phyloP scores from a whole-genome alignment of 2,113 vertebrate genomes.

The Synodontis membranacea region DNA sequence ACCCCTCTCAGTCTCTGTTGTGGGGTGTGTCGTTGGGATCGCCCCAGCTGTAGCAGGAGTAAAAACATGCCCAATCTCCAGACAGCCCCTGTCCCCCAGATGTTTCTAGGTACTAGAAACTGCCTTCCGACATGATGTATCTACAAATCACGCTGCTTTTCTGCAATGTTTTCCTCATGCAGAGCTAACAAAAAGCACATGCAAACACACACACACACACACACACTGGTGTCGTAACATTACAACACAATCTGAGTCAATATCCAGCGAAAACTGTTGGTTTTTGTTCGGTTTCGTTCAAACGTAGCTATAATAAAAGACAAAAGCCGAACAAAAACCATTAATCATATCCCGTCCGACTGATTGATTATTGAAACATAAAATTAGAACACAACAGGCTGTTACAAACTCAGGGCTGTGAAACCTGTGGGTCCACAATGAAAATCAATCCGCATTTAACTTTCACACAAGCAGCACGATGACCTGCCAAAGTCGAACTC shows the following conservation, averaged over 20 bases:
- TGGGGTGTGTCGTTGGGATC: no score
- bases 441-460: constrained; percentile 6
- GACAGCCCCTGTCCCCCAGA: not conserved
- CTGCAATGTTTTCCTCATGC: not conserved
- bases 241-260: not conserved
- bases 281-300: not conserved
- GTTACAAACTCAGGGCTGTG: not conserved
- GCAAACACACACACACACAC: not conserved
- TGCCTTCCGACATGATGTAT: not conserved
- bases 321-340: not conserved
- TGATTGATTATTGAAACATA: no score
- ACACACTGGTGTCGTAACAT: not conserved
- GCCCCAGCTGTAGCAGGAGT: no score
- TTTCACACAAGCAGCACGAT: constrained; percentile 33
- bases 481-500: constrained; percentile 6
- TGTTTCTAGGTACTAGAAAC: not conserved
- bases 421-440: not conserved
- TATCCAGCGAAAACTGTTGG: not conserved
- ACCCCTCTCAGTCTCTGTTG: no score
- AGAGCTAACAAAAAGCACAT: not conserved
- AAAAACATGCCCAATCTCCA: not conserved
- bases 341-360: not conserved
- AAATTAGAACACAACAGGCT: not conserved
- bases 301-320: not conserved
- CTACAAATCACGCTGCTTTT: not conserved